Base-by-base conservation (phyloP, 2,113 vertebrate genomes). In the Passer domesticus region DNA sequence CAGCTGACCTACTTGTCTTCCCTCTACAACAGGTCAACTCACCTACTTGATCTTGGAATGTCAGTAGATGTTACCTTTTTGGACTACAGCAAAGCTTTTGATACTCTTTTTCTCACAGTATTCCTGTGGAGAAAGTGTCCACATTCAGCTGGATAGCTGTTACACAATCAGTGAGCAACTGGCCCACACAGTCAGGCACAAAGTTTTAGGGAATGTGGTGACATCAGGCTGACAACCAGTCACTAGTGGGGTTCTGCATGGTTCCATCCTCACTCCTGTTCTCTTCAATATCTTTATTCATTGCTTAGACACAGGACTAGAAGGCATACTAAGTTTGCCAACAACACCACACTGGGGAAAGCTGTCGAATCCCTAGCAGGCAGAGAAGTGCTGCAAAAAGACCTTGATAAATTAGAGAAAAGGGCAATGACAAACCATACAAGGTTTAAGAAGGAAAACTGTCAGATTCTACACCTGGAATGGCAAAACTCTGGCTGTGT, bases 351-450 rank as follows among this genome's bases (percentile, higher is more conserved):
- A 69, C 0, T 27, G 14, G 14, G 24, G 35, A 68, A 41, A 69
- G 30, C 35, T 47, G 17, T 47, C 0, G 0, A 41, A n/a, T 30
- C 24, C 28, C 41, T 41, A 14, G 11, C 0, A 0, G 47, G 31
- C 19, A 75, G 11, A 74, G 44, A 46, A 30, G n/a, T 12, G 13
- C 9, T 41, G 16, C 35, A 68, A 68, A 67, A 15, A 82, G 30
- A 47, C 14, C 30, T 41, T 9, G 21, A 83, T 14, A 69, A 75
- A 35, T 41, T 2, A 47, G 24, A 35, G 52, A 52, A 67, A 89
- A 41, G 25, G 30, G 24, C 39, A 82, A 68, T 39, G 11, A 60
- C 13, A 52, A 60, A 82, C 15, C 16, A 60, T 12, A 21, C 0
- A 0, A 82, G 10, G 14, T 62, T 83, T 25, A 35, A 60, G 14